Evolutionary conservation across 37 sponge, comb jelly and placozoan genomes (phyloP).

Genomic region (Haliclona indistincta): DNA sequence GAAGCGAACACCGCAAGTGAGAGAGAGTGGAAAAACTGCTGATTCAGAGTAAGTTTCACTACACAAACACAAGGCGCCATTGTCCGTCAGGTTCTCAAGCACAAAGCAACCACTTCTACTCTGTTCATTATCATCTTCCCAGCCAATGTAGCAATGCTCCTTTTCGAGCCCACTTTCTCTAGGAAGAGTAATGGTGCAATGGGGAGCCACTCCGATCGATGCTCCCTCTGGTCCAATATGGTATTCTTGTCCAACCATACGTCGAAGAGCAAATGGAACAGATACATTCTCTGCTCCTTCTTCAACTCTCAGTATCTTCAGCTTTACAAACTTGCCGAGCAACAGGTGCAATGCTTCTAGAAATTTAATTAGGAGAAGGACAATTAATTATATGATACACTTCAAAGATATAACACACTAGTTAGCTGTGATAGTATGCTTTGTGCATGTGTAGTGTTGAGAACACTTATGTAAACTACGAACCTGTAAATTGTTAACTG

Average conservation of each 20-base stretch:
- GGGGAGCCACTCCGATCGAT: constrained; percentile 42
- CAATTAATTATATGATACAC: not conserved
- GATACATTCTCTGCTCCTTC: not conserved
- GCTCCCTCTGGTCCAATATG: constrained; percentile 63
- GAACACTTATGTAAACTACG: no score
- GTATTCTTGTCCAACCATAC: constrained; percentile 50
- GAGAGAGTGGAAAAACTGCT: not conserved
- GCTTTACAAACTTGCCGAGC: constrained; percentile 37
- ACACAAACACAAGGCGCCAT: no score
- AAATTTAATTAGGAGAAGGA: not conserved
- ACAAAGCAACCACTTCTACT: constrained; percentile 8
- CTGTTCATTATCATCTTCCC: constrained; percentile 13
- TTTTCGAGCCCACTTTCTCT: constrained; percentile 19
- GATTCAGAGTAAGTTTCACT: no score
- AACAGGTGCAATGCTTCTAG: not conserved
- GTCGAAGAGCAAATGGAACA: constrained; percentile 44
- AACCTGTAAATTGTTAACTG: no score
- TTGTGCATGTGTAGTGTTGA: no score
- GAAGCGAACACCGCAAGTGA: constrained; percentile 28
- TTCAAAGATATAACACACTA: not conserved
- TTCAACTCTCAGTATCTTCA: constrained; percentile 22
- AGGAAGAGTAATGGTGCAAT: constrained; percentile 56
- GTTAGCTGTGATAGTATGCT: no score
- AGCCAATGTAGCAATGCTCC: constrained; percentile 32
- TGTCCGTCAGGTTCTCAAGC: not conserved